A percentile compares a stretch with the other conserved stretches of the same genome.
Conservation (phyloP, 2,797 vertebrate genomes). For the Rhyacichthys aspro region DNA sequence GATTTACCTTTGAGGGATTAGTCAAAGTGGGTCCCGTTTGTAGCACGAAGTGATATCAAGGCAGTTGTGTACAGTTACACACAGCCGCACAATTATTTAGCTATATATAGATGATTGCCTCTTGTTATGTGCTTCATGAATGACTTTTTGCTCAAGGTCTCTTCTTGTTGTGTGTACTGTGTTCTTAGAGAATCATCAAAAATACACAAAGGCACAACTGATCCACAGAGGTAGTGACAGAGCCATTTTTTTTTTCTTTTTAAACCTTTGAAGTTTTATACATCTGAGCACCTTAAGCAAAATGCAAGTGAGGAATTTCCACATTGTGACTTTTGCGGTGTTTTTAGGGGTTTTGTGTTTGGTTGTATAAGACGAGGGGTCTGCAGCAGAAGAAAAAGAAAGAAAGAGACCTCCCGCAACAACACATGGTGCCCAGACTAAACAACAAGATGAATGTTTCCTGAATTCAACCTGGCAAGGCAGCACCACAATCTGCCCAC, state of each 20-base stretch:
- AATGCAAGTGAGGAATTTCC: slow-evolving; percentile 18
- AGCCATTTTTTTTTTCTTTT: slow-evolving; percentile 32
- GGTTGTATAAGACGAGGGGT: slow-evolving; percentile 35
- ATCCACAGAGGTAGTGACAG: slow-evolving; percentile 32
- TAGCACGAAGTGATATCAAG: slow-evolving; percentile 39
- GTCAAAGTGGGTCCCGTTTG: slow-evolving; percentile 47
- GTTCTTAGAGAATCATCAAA: slow-evolving; percentile 36
- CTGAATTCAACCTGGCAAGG: slow-evolving; percentile 60
- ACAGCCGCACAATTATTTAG: slow-evolving; percentile 9
- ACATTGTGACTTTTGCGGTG: slow-evolving; percentile 20
- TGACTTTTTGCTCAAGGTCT: slow-evolving; percentile 41
- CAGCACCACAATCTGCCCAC: slow-evolving; percentile 41
- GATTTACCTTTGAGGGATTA: slow-evolving; percentile 62
- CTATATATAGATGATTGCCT: slow-evolving; percentile 19
- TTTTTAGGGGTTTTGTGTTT: slow-evolving; percentile 27
- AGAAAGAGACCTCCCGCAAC: slow-evolving; percentile 31
- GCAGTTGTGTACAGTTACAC: slow-evolving; percentile 20
- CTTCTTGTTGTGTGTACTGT: slow-evolving; percentile 25
- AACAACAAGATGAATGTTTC: slow-evolving; percentile 76
- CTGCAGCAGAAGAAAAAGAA: slow-evolving; percentile 17
- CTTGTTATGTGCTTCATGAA: slow-evolving; percentile 34
- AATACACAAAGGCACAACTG: slow-evolving; percentile 54
- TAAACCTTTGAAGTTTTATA: slow-evolving; percentile 54
- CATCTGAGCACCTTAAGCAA: slow-evolving; percentile 29
- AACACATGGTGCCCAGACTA: slow-evolving; percentile 76